These are phyloP conservation scores for Discoglossus pictus DNA, from an alignment of 2,797 vertebrate species.

Conservation along the genomic window DNA sequence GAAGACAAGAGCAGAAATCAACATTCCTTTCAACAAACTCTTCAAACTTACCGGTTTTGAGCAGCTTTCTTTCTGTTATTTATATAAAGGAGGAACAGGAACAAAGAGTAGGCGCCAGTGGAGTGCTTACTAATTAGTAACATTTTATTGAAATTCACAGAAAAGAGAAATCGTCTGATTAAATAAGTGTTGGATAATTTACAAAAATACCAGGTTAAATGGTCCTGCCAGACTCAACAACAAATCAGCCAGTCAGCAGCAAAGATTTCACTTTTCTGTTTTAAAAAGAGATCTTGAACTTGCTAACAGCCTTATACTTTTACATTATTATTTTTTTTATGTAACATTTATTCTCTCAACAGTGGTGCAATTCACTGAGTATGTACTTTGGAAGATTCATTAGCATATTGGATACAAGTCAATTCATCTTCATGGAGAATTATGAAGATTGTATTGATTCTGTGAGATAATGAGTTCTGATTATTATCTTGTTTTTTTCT, in stretches of 20 bases:
- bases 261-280: slow-evolving; percentile 41
- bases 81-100: slow-evolving; percentile 55
- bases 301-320: slow-evolving; percentile 46
- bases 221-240: not conserved
- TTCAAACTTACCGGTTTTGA: slow-evolving; percentile 49
- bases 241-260: slow-evolving; percentile 4
- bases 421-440: slow-evolving; percentile 28
- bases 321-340: too few species aligned
- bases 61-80: slow-evolving; percentile 63
- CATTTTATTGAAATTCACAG: slow-evolving; percentile 38
- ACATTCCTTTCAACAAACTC: slow-evolving; percentile 56
- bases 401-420: slow-evolving; percentile 56
- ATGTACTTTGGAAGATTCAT: slow-evolving; percentile 55
- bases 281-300: slow-evolving; percentile 36
- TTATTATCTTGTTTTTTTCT: slow-evolving; percentile 5
- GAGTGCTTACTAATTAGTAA: slow-evolving; percentile 63
- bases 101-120: slow-evolving; percentile 55
- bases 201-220: too few species aligned
- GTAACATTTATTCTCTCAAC: slow-evolving; percentile 48
- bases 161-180: slow-evolving; percentile 50
- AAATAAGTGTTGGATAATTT: slow-evolving; percentile 12
- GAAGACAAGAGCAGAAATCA: slow-evolving; percentile 59
- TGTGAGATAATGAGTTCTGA: slow-evolving; percentile 10
- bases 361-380: slow-evolving; percentile 54
- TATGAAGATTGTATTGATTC: slow-evolving; percentile 16